Percentiles rank a stretch among this genome's conserved stretches.
These are phyloP conservation scores for Speoplatyrhinus poulsoni DNA, from an alignment of 2,113 vertebrate species.

Conservation along the genomic window DNA sequence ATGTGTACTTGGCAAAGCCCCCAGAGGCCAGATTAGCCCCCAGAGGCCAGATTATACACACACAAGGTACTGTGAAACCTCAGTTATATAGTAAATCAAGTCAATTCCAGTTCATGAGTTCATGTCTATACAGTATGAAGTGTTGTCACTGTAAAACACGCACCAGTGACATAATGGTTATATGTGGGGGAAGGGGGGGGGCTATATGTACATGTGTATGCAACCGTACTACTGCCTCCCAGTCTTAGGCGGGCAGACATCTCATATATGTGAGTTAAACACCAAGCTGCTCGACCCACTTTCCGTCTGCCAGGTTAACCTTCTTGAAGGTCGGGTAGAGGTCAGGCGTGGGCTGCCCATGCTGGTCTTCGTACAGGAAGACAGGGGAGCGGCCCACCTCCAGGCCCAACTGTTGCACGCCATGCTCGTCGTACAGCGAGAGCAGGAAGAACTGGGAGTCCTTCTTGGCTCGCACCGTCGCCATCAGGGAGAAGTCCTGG, in stretches of 20 bases:
- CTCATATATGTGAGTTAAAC: too few species aligned
- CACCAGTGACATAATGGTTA: neutral
- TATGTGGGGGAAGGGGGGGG: too few species aligned
- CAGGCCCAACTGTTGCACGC: slow-evolving; percentile 86
- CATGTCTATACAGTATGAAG: too few species aligned
- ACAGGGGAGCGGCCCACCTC: slow-evolving; percentile 81
- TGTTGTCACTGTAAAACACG: neutral
- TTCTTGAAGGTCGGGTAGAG: slow-evolving; percentile 80
- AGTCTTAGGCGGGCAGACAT: too few species aligned
- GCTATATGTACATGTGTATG: too few species aligned
- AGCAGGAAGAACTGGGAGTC: slow-evolving; percentile 82
- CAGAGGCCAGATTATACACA: too few species aligned
- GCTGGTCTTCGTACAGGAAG: slow-evolving; percentile 85
- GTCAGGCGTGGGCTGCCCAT: slow-evolving; percentile 75
- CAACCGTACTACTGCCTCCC: too few species aligned
- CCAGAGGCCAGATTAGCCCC: too few species aligned
- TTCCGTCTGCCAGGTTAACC: slow-evolving; percentile 86
- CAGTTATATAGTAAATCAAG: too few species aligned
- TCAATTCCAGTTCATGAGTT: too few species aligned
- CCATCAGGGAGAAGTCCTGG: slow-evolving; percentile 84
- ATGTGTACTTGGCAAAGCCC: too few species aligned
- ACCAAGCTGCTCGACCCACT: slow-evolving; percentile 72
- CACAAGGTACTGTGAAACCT: too few species aligned
- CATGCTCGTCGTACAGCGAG: slow-evolving; percentile 82
- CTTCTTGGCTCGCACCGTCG: slow-evolving; percentile 79